Base-by-base conservation (phyloP, 2,888 invertebrate species). In the Periphyllus acericola region DNA sequence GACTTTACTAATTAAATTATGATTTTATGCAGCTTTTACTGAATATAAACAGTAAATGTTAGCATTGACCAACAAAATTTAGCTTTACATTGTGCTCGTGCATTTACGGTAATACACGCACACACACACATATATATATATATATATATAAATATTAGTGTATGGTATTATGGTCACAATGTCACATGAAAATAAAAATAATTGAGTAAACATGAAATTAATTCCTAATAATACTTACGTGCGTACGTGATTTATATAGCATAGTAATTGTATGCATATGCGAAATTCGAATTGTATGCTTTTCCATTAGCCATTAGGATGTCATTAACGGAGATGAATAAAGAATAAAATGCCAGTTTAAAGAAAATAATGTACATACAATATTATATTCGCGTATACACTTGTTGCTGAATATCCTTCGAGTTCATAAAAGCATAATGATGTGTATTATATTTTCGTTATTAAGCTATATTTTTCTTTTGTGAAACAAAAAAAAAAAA, bases 301-400 rank as follows among this genome's bases (percentile, higher is more conserved):
- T 66, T 60, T 66, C 40, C 74, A 66, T 87, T 87, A 87, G 29
- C 40, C 74, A 66, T 87, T 87, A 87, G 29, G 29, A 74, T 74
- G 81, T 81, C 80, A 40, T 87, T 74, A 87, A 66, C 29, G 86
- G 80, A 80, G 72, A 87, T 36, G 46, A 87, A 74, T 60, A 74
- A 36, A 8, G 14, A 60, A 74, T 17, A 46, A n/a, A 25, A 74
- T 55, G n/a, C 17, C 34, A 14, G 17, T 72, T 11, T 19, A 3
- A 60, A 14, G 81, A 9, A 74, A 74, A 83, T n/a, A 82, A 36
- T 74, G 52, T 14, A 14, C 14, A 46, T 14, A 46, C 46, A 46
- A 46, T n/a, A n/a, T n/a, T n/a, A n/a, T n/a, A n/a, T n/a, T 14
- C 46, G 1, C 46, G 46, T 14, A 46, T 46, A 46, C 11, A 46